Evolutionary conservation across 2,113 vertebrate species (phyloP).

Genomic region (Aspiorhynchus laticeps): DNA sequence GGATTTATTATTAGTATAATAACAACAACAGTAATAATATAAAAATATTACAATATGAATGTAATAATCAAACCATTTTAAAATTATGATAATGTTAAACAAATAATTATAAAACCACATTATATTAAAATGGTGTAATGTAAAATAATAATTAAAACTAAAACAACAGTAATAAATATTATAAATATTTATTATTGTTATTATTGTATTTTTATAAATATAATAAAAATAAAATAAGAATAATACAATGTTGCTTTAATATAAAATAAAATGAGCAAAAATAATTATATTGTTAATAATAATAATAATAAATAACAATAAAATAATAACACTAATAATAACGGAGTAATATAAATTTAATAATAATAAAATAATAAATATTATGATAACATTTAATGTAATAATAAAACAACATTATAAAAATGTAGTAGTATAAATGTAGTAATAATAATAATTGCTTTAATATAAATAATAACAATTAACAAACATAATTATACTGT

Average conservation of each 20-base stretch:
- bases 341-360: not conserved
- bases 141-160: not conserved
- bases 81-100: too few species aligned
- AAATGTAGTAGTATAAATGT: not conserved
- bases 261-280: too few species aligned
- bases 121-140: not conserved
- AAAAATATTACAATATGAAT: not conserved
- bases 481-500: not conserved
- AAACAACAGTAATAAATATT: too few species aligned
- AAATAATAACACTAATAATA: not conserved
- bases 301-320: not conserved
- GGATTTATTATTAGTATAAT: not conserved
- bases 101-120: not conserved
- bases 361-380: not conserved
- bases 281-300: too few species aligned
- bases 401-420: not conserved
- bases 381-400: too few species aligned
- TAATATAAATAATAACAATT: not conserved
- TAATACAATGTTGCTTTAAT: too few species aligned
- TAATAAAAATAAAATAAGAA: too few species aligned
- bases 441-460: not conserved
- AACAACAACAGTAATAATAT: not conserved
- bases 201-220: too few species aligned
- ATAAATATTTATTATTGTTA: too few species aligned
- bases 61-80: not conserved